phyloP scores from a whole-genome alignment of 2,797 vertebrate genomes.

The Chaetodon trifasciatus region DNA sequence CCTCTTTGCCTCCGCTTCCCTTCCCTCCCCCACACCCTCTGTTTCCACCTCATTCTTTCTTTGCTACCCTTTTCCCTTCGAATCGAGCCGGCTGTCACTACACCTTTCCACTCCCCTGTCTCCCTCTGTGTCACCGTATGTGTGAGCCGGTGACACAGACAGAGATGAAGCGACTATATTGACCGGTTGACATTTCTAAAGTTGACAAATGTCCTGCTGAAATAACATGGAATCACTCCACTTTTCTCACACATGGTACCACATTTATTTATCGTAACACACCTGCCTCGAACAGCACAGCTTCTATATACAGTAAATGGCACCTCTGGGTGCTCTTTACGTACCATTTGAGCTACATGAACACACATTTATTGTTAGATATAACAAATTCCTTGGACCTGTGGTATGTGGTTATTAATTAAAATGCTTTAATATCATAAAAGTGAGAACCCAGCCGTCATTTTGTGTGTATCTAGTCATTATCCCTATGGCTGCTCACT shows the following conservation, averaged over 20 bases:
- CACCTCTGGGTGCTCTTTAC: constrained; percentile 11
- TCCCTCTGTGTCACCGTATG: not conserved
- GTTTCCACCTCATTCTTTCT: not conserved
- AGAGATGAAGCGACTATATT: constrained; percentile 43
- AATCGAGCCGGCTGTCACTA: not conserved
- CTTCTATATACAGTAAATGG: not conserved
- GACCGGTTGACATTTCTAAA: constrained; percentile 69
- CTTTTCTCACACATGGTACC: constrained; percentile 40
- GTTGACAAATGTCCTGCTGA: constrained; percentile 66
- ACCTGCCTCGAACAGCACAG: constrained; percentile 21
- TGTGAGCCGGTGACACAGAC: constrained; percentile 15
- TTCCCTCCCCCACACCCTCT: not conserved
- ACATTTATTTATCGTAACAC: constrained; percentile 28
- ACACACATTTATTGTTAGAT: constrained; percentile 1
- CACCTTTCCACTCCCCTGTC: not conserved
- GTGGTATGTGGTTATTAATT: not conserved
- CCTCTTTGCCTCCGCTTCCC: not conserved
- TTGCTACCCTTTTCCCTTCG: constrained; percentile 1
- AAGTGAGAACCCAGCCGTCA: not conserved
- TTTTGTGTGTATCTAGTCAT: not conserved
- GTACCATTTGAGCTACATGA: not conserved
- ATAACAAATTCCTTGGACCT: not conserved
- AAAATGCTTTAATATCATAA: not conserved
- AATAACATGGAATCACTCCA: constrained; percentile 54
- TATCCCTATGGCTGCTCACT: not conserved